Conservation (phyloP, 2,888 invertebrate species). For the Drosophila borborema region DNA sequence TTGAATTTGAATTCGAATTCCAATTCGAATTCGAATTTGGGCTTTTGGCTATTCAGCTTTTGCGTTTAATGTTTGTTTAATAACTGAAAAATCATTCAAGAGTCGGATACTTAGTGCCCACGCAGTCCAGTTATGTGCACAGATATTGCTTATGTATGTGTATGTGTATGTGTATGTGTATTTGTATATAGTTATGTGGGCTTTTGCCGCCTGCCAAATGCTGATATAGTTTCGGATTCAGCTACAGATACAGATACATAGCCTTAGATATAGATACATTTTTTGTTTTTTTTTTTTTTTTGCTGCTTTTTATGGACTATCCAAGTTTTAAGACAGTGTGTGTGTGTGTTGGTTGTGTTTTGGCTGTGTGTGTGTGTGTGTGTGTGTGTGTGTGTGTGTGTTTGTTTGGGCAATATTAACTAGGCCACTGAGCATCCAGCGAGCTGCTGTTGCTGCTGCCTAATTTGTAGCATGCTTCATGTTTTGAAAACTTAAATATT, state of each 20-base stretch:
- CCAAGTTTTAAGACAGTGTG: constrained; percentile 49
- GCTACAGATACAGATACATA: constrained; percentile 36
- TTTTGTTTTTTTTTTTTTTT: not conserved
- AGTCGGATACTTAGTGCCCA: constrained; percentile 75
- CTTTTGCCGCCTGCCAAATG: constrained; percentile 33
- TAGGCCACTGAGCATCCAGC: constrained; percentile 75
- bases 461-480: constrained; percentile 48
- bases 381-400: constrained; percentile 34
- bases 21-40: constrained; percentile 15
- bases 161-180: constrained; percentile 13
- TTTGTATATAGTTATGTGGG: constrained; percentile 43
- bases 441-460: constrained; percentile 38
- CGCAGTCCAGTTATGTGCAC: constrained; percentile 46
- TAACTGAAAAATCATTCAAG: constrained; percentile 55
- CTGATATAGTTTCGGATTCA: constrained; percentile 32
- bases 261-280: constrained; percentile 39
- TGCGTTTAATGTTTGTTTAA: constrained; percentile 68
- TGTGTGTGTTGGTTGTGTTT: constrained; percentile 10
- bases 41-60: constrained; percentile 22
- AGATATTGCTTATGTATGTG: constrained; percentile 7
- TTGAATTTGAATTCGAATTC: constrained; percentile 25
- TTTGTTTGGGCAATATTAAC: constrained; percentile 66
- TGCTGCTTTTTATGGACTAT: constrained; percentile 62
- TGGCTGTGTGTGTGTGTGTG: constrained; percentile 14
- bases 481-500: not conserved